phyloP scores from a whole-genome alignment of 2,888 invertebrate genomes.

The Amphimallon solstitiale region DNA sequence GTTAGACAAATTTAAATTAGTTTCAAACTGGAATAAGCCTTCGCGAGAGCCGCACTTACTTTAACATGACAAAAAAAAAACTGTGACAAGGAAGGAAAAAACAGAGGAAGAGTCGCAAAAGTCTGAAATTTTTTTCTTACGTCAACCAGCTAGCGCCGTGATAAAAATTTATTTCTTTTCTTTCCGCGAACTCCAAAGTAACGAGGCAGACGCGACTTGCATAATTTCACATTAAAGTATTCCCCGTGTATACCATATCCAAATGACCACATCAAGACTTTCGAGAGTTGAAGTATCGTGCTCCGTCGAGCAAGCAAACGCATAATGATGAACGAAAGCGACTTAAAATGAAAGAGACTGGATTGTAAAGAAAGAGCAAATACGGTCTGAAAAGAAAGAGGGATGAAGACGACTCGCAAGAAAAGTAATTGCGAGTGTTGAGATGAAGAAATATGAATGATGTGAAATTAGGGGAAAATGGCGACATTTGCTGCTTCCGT shows the following conservation, averaged over 20 bases:
- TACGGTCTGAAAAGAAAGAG: not conserved
- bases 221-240: constrained; percentile 6
- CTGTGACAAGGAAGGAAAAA: too few species aligned
- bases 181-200: not conserved
- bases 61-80: not conserved
- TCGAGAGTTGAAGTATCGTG: not conserved
- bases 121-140: not conserved
- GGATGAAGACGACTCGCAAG: not conserved
- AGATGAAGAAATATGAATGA: constrained; percentile 64
- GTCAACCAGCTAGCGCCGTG: not conserved
- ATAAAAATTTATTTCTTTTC: constrained; percentile 9
- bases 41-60: not conserved
- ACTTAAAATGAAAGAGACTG: not conserved
- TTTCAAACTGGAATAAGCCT: constrained; percentile 11
- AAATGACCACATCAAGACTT: constrained; percentile 5
- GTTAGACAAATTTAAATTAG: constrained; percentile 23
- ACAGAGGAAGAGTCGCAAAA: not conserved
- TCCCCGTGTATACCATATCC: constrained; percentile 3
- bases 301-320: not conserved
- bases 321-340: constrained; percentile 4
- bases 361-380: not conserved
- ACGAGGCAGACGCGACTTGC: not conserved
- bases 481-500: constrained; percentile 49
- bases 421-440: constrained; percentile 25
- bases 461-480: constrained; percentile 61